Conservation (phyloP, 2,888 invertebrate genomes). For the Andricus curvator region DNA sequence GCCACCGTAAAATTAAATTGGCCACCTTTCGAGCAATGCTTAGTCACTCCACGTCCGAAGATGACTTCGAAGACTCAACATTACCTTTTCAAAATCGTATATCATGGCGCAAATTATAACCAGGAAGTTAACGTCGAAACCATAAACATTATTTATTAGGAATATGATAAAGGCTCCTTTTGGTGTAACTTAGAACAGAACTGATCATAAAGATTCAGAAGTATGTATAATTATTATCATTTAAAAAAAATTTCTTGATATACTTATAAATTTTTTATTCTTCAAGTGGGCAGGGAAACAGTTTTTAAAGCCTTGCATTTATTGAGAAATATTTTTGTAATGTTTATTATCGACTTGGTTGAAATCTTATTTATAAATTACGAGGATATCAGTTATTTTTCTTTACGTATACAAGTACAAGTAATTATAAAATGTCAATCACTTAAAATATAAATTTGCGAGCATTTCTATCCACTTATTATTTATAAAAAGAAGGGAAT, state of each 20-base stretch:
- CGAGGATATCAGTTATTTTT: not conserved
- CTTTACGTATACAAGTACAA: not conserved
- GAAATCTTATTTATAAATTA: slow-evolving; percentile 10
- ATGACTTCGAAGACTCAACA: not conserved
- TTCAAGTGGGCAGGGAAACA: not conserved
- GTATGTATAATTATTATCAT: too few species aligned
- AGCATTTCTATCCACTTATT: slow-evolving; percentile 17
- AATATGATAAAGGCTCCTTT: too few species aligned
- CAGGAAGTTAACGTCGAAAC: too few species aligned
- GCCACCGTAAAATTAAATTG: slow-evolving; percentile 48
- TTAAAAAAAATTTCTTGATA: too few species aligned
- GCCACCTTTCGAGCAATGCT: not conserved
- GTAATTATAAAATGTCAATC: slow-evolving; percentile 2
- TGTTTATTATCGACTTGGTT: slow-evolving; percentile 6
- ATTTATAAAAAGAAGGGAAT: not conserved
- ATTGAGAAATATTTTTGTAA: not conserved
- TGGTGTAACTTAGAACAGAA: too few species aligned
- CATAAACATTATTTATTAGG: too few species aligned
- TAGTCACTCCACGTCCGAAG: not conserved
- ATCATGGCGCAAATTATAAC: not conserved
- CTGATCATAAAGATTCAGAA: too few species aligned
- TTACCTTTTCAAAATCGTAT: not conserved
- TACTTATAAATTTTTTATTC: too few species aligned
- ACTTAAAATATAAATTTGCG: not conserved
- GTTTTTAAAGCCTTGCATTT: not conserved